A percentile compares a stretch with the other conserved stretches of the same genome.
Conservation (phyloP, 1,140 invertebrate genomes). For the Drosophila malerkotliana region DNA sequence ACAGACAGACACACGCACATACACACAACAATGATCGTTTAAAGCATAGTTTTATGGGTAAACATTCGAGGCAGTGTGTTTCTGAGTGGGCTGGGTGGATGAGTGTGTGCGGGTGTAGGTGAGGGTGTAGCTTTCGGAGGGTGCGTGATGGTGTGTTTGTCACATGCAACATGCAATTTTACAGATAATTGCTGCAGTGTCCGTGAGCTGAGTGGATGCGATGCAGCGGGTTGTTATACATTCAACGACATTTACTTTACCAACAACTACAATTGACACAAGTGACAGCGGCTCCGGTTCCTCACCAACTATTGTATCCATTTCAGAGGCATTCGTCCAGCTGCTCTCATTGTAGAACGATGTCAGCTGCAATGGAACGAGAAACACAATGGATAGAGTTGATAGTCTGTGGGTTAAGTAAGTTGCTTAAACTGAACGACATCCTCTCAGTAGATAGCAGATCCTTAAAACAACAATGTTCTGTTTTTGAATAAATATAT, state of each 20-base stretch:
- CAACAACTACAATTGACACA: conserved; percentile 89
- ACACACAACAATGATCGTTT: conserved; percentile 43
- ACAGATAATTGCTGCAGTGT: conserved; percentile 54
- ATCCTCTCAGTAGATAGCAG: not conserved
- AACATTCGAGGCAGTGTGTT: conserved; percentile 27
- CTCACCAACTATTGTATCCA: conserved; percentile 86
- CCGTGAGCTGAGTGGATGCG: conserved; percentile 22
- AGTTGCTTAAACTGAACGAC: not conserved
- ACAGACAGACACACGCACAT: conserved; percentile 19
- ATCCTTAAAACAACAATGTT: not conserved
- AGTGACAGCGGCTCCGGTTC: conserved; percentile 89
- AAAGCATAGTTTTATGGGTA: conserved; percentile 67
- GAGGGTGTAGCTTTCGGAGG: not conserved
- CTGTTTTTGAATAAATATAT: not conserved
- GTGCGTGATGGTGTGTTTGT: conserved; percentile 30
- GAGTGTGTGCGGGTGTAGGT: not conserved
- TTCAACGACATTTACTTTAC: conserved; percentile 86
- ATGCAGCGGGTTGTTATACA: conserved; percentile 54
- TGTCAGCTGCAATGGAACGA: conserved; percentile 68
- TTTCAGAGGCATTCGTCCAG: conserved; percentile 82
- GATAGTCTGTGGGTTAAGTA: not conserved
- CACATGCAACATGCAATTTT: conserved; percentile 62
- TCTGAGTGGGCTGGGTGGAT: conserved; percentile 2
- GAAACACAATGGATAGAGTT: conserved; percentile 5
- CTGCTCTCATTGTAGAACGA: conserved; percentile 83